Evolutionary conservation across 2,888 invertebrate genomes (phyloP).

Genomic region (Thysanoteuthis rhombus): DNA sequence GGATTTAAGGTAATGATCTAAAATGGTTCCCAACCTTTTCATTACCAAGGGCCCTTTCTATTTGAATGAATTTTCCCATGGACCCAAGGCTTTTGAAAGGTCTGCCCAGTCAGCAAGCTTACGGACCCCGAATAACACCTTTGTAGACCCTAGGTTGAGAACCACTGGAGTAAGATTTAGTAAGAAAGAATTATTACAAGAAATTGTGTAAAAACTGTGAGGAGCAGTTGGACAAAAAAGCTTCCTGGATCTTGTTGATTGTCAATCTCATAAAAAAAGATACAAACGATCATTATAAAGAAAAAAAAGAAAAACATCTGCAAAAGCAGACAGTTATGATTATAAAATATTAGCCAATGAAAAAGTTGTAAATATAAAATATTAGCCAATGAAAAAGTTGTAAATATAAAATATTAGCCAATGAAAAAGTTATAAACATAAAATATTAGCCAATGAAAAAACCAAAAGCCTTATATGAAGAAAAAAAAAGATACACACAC

Average conservation of each 20-base stretch:
- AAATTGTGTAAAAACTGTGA: neutral
- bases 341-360: neutral
- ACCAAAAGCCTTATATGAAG: neutral
- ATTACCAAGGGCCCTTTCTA: too few relatives aligned
- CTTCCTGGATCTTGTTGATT: neutral
- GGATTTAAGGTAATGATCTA: too few relatives aligned
- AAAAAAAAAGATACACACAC: neutral
- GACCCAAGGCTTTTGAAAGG: too few relatives aligned
- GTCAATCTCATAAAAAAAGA: neutral
- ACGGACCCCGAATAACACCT: too few relatives aligned
- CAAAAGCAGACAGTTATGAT: neutral
- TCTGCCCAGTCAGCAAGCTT: too few relatives aligned
- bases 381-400: neutral
- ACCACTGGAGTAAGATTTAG: too few relatives aligned
- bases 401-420: neutral
- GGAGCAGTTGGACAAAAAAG: neutral
- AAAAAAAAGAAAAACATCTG: neutral
- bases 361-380: neutral
- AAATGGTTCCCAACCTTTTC: too few relatives aligned
- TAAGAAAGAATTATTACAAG: neutral
- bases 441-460: neutral
- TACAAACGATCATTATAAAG: too few relatives aligned
- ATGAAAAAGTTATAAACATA: neutral
- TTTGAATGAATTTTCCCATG: too few relatives aligned
- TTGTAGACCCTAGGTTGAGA: too few relatives aligned